Conservation (phyloP, 1,140 invertebrate species). For the Bombus affinis region DNA sequence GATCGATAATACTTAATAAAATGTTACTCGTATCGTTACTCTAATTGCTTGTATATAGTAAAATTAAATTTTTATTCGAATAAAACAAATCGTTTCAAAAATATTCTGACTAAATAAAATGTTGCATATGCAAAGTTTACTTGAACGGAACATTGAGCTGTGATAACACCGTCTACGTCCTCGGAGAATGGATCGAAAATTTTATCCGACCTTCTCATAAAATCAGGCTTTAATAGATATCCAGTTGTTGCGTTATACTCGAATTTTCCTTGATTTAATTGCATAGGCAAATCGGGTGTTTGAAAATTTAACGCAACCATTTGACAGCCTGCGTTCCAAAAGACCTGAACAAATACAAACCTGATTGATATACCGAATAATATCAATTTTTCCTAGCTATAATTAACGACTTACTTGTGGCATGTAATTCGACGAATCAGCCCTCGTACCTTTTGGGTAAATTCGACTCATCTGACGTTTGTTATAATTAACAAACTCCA, state of each 20-base stretch:
- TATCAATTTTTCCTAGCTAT: neutral
- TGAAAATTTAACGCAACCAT: constrained; percentile 92
- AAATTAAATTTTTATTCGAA: neutral
- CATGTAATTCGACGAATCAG: constrained; percentile 91
- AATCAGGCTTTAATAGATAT: constrained; percentile 90
- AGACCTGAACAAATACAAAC: constrained; percentile 82
- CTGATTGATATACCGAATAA: neutral
- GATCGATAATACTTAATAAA: no score
- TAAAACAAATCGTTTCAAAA: neutral
- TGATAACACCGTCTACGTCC: constrained; percentile 90
- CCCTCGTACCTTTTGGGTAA: constrained; percentile 89
- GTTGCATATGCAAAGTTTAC: constrained; percentile 71
- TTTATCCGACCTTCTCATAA: constrained; percentile 89
- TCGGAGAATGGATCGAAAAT: constrained; percentile 91
- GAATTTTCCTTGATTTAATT: constrained; percentile 92
- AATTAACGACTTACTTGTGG: constrained; percentile 84
- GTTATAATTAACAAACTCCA: constrained; percentile 91
- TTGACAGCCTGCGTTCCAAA: constrained; percentile 91
- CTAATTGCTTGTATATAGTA: neutral
- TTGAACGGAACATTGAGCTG: constrained; percentile 88
- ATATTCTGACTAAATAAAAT: neutral
- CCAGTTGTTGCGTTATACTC: constrained; percentile 88
- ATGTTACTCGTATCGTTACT: neutral
- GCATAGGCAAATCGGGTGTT: constrained; percentile 90
- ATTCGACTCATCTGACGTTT: constrained; percentile 89